These are phyloP conservation scores for Globodera rostochiensis DNA, from an alignment of 1,140 invertebrate genomes.

Conservation along the genomic window DNA sequence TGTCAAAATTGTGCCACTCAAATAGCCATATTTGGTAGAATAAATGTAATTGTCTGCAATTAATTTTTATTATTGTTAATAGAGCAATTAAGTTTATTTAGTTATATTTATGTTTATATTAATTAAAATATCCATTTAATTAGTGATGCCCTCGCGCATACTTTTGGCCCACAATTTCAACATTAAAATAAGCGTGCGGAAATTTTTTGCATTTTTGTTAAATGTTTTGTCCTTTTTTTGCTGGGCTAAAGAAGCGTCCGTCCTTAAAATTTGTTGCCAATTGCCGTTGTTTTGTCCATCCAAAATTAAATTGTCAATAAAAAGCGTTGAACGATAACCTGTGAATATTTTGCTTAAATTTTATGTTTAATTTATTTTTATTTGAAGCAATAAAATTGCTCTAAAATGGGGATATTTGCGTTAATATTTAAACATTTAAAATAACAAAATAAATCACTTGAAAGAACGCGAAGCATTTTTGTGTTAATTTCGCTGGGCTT, in stretches of 20 bases:
- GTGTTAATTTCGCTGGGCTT: neutral
- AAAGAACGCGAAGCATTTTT: neutral
- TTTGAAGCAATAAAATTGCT: too few relatives aligned
- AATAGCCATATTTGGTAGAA: conserved; percentile 73
- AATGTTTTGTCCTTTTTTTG: neutral
- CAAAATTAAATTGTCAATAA: neutral
- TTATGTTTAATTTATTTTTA: too few relatives aligned
- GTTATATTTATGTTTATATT: neutral
- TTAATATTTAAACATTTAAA: too few relatives aligned
- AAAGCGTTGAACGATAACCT: neutral
- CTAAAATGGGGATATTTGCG: too few relatives aligned
- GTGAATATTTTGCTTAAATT: too few relatives aligned
- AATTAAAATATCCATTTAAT: too few relatives aligned
- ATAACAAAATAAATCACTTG: neutral
- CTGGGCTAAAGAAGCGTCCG: neutral
- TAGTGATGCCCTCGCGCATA: neutral
- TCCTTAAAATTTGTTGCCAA: too few relatives aligned
- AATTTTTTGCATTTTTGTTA: neutral
- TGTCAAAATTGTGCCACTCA: conserved; percentile 71
- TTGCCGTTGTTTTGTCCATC: neutral
- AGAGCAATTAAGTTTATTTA: neutral
- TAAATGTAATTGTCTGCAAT: conserved; percentile 73
- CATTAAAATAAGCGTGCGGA: neutral
- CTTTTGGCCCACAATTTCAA: neutral
- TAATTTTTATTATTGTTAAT: conserved; percentile 42